Percentiles rank a stretch among this genome's conserved stretches.
Evolutionary conservation across 2,888 invertebrate species (phyloP).

Genomic region (Crepidodera aurea): DNA sequence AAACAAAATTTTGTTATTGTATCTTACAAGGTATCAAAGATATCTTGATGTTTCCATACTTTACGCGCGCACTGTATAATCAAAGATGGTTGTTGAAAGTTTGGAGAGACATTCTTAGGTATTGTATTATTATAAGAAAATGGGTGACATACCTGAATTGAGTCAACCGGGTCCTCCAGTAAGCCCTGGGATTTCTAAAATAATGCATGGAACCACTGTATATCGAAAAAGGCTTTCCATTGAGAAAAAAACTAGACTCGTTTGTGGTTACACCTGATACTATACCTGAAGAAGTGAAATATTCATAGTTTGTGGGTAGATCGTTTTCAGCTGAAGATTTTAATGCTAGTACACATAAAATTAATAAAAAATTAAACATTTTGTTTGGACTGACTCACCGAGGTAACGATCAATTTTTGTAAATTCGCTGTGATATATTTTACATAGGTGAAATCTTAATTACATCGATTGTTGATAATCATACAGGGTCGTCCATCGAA

Average conservation of each 20-base stretch:
- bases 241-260: slow-evolving; percentile 57
- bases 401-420: no score
- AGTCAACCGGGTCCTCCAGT: slow-evolving; percentile 81
- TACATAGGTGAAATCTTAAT: no score
- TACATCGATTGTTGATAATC: no score
- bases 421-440: no score
- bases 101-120: no score
- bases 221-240: slow-evolving; percentile 59
- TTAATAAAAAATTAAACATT: background rate
- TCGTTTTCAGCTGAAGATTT: slow-evolving; percentile 7
- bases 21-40: no score
- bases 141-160: slow-evolving; percentile 57
- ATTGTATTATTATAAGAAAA: no score
- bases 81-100: no score
- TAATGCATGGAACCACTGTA: slow-evolving; percentile 77
- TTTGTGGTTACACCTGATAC: slow-evolving; percentile 49
- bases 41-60: no score
- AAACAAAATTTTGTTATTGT: no score
- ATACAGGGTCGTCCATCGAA: no score
- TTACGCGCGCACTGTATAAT: no score
- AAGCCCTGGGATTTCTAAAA: slow-evolving; percentile 78
- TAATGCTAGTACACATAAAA: background rate
- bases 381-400: background rate
- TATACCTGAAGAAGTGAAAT: slow-evolving; percentile 60
- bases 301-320: slow-evolving; percentile 60